Percentiles rank a stretch among this genome's conserved stretches.
Conservation (phyloP, 1,140 invertebrate genomes). For the Drosophila biarmipes region DNA sequence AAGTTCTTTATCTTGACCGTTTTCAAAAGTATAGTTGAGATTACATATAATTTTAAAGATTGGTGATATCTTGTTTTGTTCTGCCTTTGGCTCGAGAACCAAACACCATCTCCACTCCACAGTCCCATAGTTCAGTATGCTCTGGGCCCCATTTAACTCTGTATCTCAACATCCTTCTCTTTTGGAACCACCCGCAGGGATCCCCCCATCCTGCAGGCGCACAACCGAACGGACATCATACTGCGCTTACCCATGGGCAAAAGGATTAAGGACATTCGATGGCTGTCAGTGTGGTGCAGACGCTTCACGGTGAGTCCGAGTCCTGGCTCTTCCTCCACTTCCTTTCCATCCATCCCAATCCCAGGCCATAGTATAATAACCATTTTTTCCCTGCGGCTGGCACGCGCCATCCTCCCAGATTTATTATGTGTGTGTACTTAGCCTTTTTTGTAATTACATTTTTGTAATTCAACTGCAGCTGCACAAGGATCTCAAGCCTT, state of each 20-base stretch:
- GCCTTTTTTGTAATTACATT: conserved; percentile 77
- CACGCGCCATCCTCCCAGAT: conserved; percentile 68
- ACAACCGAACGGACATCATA: conserved; percentile 92
- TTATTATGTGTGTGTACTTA: conserved; percentile 64
- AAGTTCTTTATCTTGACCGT: too few relatives aligned
- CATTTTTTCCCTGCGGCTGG: conserved; percentile 39
- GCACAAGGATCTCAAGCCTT: conserved; percentile 37
- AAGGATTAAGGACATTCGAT: conserved; percentile 93
- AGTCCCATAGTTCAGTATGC: conserved; percentile 26
- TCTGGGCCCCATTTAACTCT: conserved; percentile 19
- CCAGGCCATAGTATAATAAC: conserved; percentile 4
- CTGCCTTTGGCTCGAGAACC: too few relatives aligned
- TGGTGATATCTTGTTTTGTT: too few relatives aligned
- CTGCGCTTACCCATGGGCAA: conserved; percentile 92
- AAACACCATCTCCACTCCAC: too few relatives aligned
- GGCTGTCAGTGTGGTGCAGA: conserved; percentile 95
- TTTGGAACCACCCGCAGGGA: conserved; percentile 86
- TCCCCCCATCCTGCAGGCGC: conserved; percentile 89
- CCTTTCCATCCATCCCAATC: not conserved
- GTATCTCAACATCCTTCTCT: conserved; percentile 10
- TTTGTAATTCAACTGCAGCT: conserved; percentile 73
- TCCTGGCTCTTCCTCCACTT: conserved; percentile 17
- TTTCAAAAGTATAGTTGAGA: too few relatives aligned
- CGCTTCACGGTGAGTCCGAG: conserved; percentile 93
- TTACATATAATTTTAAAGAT: too few relatives aligned